phyloP scores from a whole-genome alignment of 2,888 invertebrate genomes.

The Pachycephus smyrnensis region DNA sequence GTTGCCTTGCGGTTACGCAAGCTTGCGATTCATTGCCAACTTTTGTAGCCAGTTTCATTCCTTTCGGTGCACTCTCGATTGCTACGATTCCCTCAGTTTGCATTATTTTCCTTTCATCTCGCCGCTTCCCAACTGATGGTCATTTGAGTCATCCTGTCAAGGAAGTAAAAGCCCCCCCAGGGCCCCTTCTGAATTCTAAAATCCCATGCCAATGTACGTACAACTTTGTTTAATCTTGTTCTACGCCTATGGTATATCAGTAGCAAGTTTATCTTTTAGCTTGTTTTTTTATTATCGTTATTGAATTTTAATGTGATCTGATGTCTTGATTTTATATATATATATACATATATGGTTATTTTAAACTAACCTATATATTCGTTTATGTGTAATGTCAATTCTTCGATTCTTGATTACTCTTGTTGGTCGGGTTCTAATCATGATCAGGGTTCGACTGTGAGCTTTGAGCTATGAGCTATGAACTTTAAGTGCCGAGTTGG shows the following conservation, averaged over 20 bases:
- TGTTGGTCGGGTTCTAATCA: not conserved
- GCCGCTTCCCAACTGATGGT: not conserved
- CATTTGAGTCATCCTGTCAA: not conserved
- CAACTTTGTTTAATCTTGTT: not conserved
- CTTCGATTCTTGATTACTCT: not conserved
- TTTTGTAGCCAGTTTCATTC: conserved; percentile 36
- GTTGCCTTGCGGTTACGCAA: conserved; percentile 37
- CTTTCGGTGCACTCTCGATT: conserved; percentile 18
- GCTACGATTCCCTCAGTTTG: not conserved
- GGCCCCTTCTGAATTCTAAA: not conserved
- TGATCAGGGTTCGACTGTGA: not conserved
- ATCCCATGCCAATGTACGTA: not conserved
- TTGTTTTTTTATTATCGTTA: not conserved
- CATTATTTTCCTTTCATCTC: not conserved
- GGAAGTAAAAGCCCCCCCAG: not conserved
- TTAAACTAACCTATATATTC: not conserved
- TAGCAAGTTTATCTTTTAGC: not conserved
- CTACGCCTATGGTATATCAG: not conserved
- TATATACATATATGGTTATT: not conserved
- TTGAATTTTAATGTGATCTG: not conserved
- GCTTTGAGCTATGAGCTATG: not conserved
- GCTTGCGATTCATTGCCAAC: conserved; percentile 41
- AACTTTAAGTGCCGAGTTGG: not conserved
- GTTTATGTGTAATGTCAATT: not conserved
- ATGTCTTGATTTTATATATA: not conserved